Conservation (phyloP, 2,797 vertebrate species). For the Gymnothorax reevesii region DNA sequence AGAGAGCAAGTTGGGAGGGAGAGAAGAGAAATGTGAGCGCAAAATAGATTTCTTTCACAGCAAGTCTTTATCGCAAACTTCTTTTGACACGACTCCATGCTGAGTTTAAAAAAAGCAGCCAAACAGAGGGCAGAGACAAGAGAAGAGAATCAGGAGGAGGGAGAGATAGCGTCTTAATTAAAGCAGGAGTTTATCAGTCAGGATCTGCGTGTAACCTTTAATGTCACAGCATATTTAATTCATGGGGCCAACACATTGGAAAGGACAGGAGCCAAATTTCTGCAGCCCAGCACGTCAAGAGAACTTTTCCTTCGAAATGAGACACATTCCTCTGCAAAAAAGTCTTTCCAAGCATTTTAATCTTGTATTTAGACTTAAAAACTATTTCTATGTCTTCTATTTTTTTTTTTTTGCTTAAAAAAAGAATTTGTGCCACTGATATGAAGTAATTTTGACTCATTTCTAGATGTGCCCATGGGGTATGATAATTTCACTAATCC, state of each 20-base stretch:
- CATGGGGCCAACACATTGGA: conserved; percentile 30
- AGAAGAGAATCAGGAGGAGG: background rate
- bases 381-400: no score
- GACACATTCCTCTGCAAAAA: background rate
- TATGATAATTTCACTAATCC: no score
- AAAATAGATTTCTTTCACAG: background rate
- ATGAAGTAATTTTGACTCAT: no score
- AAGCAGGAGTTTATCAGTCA: conserved; percentile 56
- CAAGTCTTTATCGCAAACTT: background rate
- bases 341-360: background rate
- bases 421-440: no score
- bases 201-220: conserved; percentile 65
- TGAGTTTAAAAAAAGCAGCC: background rate
- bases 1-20: background rate
- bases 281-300: conserved; percentile 8
- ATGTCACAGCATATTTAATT: conserved; percentile 66
- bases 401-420: no score
- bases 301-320: background rate
- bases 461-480: no score
- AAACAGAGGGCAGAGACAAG: background rate
- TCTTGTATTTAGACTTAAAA: no score
- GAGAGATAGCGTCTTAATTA: conserved; percentile 68
- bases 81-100: background rate
- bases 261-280: background rate
- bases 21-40: background rate